Conservation (phyloP, 2,797 vertebrate genomes). For the Picus viridis region DNA sequence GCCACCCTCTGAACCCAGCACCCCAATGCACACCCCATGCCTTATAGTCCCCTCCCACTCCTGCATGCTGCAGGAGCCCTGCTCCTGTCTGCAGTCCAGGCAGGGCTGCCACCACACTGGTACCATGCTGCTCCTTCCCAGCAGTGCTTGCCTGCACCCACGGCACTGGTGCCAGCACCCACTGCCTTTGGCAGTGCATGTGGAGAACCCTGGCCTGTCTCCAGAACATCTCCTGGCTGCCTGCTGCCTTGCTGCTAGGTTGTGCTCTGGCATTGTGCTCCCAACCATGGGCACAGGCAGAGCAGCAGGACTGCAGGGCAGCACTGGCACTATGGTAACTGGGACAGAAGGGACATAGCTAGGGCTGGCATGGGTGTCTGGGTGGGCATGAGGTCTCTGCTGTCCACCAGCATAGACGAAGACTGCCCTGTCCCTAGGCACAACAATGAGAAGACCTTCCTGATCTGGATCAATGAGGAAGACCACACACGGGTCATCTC, state of each 20-base stretch:
- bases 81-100: neutral
- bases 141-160: accelerated
- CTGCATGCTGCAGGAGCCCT: accelerated
- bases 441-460: constrained; percentile 96
- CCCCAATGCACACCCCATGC: accelerated
- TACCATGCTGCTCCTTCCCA: accelerated
- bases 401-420: accelerated
- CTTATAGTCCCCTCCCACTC: neutral
- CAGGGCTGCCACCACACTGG: neutral
- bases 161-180: neutral
- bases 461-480: constrained; percentile 98
- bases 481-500: constrained; percentile 97
- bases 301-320: accelerated
- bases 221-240: neutral
- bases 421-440: constrained; percentile 81
- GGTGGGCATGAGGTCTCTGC: neutral
- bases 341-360: neutral
- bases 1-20: neutral
- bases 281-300: accelerated
- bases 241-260: neutral
- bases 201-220: neutral
- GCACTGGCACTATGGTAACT: neutral
- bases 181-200: accelerated
- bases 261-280: accelerated
- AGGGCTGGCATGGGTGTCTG: neutral